These are phyloP conservation scores for Meandrusa payeni DNA, from an alignment of 2,888 invertebrate species.

Conservation along the genomic window DNA sequence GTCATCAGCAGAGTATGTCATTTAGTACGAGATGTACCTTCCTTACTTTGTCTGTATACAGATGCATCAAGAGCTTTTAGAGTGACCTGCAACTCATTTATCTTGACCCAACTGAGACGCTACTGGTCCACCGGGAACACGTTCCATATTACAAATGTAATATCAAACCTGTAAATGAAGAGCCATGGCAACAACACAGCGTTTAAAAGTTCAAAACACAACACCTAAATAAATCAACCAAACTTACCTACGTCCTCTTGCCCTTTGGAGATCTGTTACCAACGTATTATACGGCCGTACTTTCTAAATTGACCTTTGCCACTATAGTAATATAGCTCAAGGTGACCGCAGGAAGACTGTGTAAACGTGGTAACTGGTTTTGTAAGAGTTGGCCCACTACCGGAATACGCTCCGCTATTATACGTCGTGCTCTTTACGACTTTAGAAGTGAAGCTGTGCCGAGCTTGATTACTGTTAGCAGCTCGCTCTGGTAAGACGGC, in stretches of 20 bases:
- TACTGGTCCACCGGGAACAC: not conserved
- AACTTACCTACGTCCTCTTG: constrained; percentile 33
- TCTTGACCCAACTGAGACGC: too few relatives aligned
- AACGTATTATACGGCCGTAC: not conserved
- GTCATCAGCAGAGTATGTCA: too few relatives aligned
- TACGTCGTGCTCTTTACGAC: not conserved
- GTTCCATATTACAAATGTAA: not conserved
- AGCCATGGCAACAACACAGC: constrained; percentile 6
- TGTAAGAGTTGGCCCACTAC: constrained; percentile 23
- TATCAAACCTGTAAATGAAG: not conserved
- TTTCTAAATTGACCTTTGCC: not conserved
- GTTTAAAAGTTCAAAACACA: constrained; percentile 27
- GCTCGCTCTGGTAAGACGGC: too few relatives aligned
- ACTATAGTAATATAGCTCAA: not conserved
- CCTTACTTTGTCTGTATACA: too few relatives aligned
- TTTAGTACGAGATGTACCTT: too few relatives aligned
- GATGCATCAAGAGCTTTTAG: too few relatives aligned
- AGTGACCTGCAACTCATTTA: too few relatives aligned
- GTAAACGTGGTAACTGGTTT: constrained; percentile 21
- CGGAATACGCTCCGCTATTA: constrained; percentile 18
- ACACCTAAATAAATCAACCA: constrained; percentile 35
- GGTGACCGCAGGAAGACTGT: not conserved
- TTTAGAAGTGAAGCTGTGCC: not conserved
- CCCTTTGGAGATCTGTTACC: constrained; percentile 33
- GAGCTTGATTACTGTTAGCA: too few relatives aligned